Evolutionary conservation across 37 sponge, comb jelly and placozoan species (phyloP).

Genomic region (Petrosia ficiformis): DNA sequence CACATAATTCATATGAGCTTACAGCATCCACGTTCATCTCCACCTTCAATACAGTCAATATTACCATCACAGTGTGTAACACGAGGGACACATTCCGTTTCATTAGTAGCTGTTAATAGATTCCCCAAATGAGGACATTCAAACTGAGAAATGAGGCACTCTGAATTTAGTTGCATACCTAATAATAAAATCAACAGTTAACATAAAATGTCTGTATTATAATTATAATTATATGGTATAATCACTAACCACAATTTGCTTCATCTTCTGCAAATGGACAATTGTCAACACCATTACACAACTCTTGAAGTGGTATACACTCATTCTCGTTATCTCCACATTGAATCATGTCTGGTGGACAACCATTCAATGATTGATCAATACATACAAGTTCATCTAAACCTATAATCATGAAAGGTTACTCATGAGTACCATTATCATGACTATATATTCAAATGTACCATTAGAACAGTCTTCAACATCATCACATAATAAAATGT

Average conservation of each 20-base stretch:
- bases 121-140: background rate
- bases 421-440: background rate
- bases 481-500: conserved; percentile 38
- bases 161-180: background rate
- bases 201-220: background rate
- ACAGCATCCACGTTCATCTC: conserved; percentile 55
- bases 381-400: conserved; percentile 48
- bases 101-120: background rate
- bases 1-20: background rate
- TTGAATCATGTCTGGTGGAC: background rate
- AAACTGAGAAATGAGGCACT: background rate
- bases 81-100: conserved; percentile 6
- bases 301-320: conserved; percentile 3
- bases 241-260: conserved; percentile 39
- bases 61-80: conserved; percentile 10
- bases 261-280: conserved; percentile 33
- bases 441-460: no score
- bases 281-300: conserved; percentile 21
- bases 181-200: background rate
- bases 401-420: conserved; percentile 12
- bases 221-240: background rate
- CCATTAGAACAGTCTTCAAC: conserved; percentile 42
- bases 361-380: background rate
- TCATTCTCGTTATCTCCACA: background rate
- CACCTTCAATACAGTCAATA: conserved; percentile 15